Evolutionary conservation across 2,113 vertebrate species (phyloP).

Genomic region (Miniopterus natalensis): DNA sequence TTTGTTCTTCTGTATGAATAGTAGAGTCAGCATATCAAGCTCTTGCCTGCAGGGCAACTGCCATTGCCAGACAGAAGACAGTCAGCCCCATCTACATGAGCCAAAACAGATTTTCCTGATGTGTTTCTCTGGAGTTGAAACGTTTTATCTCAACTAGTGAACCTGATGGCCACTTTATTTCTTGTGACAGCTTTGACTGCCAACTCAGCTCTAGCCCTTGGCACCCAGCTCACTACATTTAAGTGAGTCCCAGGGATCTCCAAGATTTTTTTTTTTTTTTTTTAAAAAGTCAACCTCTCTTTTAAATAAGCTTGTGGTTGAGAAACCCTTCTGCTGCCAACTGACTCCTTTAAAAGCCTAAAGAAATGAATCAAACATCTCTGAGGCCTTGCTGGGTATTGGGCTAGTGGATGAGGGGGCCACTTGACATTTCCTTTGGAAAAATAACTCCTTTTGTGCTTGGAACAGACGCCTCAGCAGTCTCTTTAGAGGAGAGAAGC

Average conservation of each 20-base stretch:
- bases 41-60: slow-evolving; percentile 92
- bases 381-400: neutral
- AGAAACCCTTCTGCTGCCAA: neutral
- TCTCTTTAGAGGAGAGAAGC: neutral
- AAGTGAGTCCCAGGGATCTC: neutral
- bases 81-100: slow-evolving; percentile 94
- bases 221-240: neutral
- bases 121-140: slow-evolving; percentile 88
- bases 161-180: slow-evolving; percentile 84
- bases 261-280: neutral
- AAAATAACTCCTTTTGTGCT: neutral
- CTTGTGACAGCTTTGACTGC: neutral
- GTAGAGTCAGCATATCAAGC: neutral
- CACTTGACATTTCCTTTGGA: neutral
- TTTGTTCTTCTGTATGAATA: neutral
- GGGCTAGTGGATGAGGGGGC: neutral
- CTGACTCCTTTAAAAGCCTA: neutral
- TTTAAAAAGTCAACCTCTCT: neutral
- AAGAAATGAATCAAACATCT: neutral
- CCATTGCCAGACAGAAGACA: slow-evolving; percentile 94
- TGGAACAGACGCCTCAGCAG: neutral
- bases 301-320: neutral
- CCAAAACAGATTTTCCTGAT: slow-evolving; percentile 94
- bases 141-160: slow-evolving; percentile 88
- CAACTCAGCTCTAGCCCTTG: neutral